A percentile compares a stretch with the other conserved stretches of the same genome.
These are phyloP conservation scores for Mactromeris polynyma DNA, from an alignment of 2,888 invertebrate genomes.

Conservation along the genomic window DNA sequence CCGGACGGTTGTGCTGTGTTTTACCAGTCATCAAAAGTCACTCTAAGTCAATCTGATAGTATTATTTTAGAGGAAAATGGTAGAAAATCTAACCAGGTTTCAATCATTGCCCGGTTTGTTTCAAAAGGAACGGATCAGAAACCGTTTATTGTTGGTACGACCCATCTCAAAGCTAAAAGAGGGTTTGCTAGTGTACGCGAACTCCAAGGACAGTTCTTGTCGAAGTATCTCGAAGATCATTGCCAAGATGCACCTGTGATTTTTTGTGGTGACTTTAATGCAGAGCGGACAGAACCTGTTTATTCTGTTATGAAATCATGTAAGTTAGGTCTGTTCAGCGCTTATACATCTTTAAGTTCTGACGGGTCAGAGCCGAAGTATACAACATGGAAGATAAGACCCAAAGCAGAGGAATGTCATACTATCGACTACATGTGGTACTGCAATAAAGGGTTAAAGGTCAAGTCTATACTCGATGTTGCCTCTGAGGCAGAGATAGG, in stretches of 20 bases:
- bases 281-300: conserved; percentile 91
- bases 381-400: conserved; percentile 92
- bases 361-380: conserved; percentile 90
- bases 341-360: conserved; percentile 82
- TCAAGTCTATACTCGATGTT: conserved; percentile 89
- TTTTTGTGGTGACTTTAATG: conserved; percentile 93
- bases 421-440: conserved; percentile 91
- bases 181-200: conserved; percentile 87
- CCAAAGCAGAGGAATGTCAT: conserved; percentile 90
- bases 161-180: conserved; percentile 92
- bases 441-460: conserved; percentile 88
- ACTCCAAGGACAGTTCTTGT: conserved; percentile 79
- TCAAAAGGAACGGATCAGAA: conserved; percentile 42
- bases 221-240: conserved; percentile 72
- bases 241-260: conserved; percentile 88
- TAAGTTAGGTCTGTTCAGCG: conserved; percentile 82
- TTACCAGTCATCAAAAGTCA: conserved; percentile 90
- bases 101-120: conserved; percentile 88
- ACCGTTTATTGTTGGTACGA: conserved; percentile 91
- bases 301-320: conserved; percentile 89
- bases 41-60: conserved; percentile 87
- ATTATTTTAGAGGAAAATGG: conserved; percentile 71
- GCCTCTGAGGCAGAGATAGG: conserved; percentile 91
- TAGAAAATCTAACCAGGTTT: conserved; percentile 88
- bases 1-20: conserved; percentile 94